Percentiles rank a stretch among this genome's conserved stretches.
Evolutionary conservation across 2,113 vertebrate genomes (phyloP).

Genomic region (Micronycteris hirsuta): DNA sequence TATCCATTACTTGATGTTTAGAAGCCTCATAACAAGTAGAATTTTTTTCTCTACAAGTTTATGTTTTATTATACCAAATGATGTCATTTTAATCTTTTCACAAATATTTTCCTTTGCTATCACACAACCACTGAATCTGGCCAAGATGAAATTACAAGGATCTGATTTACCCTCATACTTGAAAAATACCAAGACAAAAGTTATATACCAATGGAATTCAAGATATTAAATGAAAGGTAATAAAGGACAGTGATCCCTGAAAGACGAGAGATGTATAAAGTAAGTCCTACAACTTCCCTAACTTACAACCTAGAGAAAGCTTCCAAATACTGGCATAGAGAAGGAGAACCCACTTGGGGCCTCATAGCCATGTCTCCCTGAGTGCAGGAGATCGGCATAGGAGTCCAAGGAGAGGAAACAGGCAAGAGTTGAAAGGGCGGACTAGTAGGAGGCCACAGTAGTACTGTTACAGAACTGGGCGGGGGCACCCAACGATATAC

Average conservation of each 20-base stretch:
- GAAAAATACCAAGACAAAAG: background rate
- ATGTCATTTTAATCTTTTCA: background rate
- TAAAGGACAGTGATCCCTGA: background rate
- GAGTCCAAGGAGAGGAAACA: background rate
- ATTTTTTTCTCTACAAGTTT: background rate
- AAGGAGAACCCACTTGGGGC: background rate
- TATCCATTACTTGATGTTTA: background rate
- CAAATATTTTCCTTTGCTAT: background rate
- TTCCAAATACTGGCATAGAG: background rate
- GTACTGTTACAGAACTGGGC: no score
- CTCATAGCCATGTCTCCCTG: background rate
- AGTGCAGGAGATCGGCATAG: background rate
- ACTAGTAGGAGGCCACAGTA: background rate
- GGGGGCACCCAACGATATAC: no score
- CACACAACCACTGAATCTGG: background rate
- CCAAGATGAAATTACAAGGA: background rate
- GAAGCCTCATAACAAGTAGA: background rate
- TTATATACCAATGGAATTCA: background rate
- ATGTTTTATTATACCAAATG: background rate
- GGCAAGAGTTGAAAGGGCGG: background rate
- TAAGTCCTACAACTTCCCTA: background rate
- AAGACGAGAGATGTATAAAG: background rate
- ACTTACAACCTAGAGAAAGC: background rate
- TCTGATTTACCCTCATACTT: background rate
- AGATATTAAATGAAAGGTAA: background rate